Evolutionary conservation across 2,113 vertebrate genomes (phyloP), one percentile per base, ranked within the genome.

Genomic region (Coptodon bakossiorum): DNA sequence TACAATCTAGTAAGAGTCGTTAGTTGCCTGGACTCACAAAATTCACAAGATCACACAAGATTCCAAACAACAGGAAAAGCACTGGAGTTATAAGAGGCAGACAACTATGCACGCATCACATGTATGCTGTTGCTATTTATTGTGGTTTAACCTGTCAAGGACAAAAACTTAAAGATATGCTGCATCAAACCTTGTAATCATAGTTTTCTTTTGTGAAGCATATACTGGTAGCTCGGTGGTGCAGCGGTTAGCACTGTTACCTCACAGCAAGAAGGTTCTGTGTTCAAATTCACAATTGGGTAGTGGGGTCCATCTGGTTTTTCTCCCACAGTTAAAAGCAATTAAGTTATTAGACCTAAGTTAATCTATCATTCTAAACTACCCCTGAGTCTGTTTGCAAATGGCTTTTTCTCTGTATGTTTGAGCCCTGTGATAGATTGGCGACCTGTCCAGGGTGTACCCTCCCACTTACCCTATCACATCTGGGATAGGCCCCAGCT

Each of bases 1-100:
- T 27, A 0, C 22, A 0, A 56, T 56, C 54, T 56, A 56, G 22
- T 56, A 56, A 14, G 22, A 56, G 22, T 56, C 11, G 2, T 56
- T 27, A 56, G 54, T 0, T 14, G 11, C 54, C 6, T 11, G 1
- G 54, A 56, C 53, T 54, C 53, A 54, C 53, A 54, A 56, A 56
- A 56, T 56, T 56, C 54, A 56, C 22, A 14, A 56, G 54, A 56
- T 27, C 22, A 0, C 12, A 56, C 22, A 1, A 56, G 54, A 27
- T 27, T 56, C 27, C 22, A 56, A 56, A 56, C 22, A 56, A 56
- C 4, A 56, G 54, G 12, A 56, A 56, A 5, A 56, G 0, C 12
- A 56, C 54, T 56, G 22, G 22, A 14, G 22, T 14, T 27, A 56
- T 56, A 27, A 56, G 4, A 56, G 54, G 12, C 54, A 56, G 2